Percentiles rank a stretch among this genome's conserved stretches.
phyloP scores from a whole-genome alignment of 2,113 vertebrate genomes.

The Perca fluviatilis region DNA sequence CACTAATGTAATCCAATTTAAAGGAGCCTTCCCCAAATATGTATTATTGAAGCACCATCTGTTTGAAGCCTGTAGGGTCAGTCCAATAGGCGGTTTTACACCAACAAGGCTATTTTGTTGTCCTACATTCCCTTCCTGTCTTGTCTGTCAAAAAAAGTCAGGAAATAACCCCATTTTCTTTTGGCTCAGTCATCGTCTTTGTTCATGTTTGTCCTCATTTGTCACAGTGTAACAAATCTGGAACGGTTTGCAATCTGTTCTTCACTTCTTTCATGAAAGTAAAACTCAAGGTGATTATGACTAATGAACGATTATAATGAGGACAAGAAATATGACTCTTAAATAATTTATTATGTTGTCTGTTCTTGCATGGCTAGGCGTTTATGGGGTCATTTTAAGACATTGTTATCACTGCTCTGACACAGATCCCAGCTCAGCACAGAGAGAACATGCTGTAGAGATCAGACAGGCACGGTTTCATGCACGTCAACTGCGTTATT shows the following conservation, averaged over 20 bases:
- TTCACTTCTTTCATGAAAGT: constrained; percentile 9
- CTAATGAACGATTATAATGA: constrained; percentile 50
- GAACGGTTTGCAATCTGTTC: constrained; percentile 22
- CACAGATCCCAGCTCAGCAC: constrained; percentile 51
- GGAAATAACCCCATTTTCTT: constrained; percentile 42
- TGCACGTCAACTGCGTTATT: not conserved
- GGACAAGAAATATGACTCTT: constrained; percentile 43
- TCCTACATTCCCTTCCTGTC: constrained; percentile 63
- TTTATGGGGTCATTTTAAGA: constrained; percentile 58
- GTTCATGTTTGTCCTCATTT: constrained; percentile 51
- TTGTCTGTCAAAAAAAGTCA: constrained; percentile 56
- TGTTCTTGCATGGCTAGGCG: constrained; percentile 13
- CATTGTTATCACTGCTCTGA: constrained; percentile 44
- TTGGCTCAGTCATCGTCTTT: constrained; percentile 27
- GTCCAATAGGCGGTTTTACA: constrained; percentile 61
- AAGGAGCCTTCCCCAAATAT: constrained; percentile 81
- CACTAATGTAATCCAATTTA: constrained; percentile 86
- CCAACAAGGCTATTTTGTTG: constrained; percentile 65
- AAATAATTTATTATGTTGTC: constrained; percentile 56
- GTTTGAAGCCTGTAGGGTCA: constrained; percentile 77
- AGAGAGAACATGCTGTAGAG: constrained; percentile 9
- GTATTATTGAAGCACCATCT: constrained; percentile 84
- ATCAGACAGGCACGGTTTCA: not conserved
- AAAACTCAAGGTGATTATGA: constrained; percentile 24
- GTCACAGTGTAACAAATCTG: constrained; percentile 21